Conservation (phyloP, 2,888 invertebrate genomes). For the Petrophora chlorosata region DNA sequence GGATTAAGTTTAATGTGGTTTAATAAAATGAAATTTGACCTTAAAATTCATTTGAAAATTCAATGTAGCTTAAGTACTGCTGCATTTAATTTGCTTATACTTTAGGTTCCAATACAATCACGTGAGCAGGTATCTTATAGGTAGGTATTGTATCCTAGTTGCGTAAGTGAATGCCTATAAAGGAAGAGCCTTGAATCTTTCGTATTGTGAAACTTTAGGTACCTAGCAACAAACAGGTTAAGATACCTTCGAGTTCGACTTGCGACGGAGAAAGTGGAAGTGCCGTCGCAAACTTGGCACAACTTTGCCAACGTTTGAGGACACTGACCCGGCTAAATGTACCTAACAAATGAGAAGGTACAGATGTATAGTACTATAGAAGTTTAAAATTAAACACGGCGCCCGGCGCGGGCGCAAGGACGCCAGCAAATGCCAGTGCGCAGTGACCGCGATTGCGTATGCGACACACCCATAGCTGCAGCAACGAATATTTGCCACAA, state of each 20-base stretch:
- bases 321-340: conserved; percentile 17
- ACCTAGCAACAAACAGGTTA: not conserved
- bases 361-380: too few species aligned
- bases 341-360: not conserved
- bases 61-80: too few species aligned
- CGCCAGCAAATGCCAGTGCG: conserved; percentile 12
- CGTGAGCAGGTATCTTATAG: too few species aligned
- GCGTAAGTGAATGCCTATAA: too few species aligned
- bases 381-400: conserved; percentile 22
- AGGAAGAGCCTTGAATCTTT: too few species aligned
- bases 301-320: conserved; percentile 1
- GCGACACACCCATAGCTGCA: conserved; percentile 27
- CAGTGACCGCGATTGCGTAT: conserved; percentile 20
- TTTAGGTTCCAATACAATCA: too few species aligned
- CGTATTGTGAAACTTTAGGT: too few species aligned
- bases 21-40: too few species aligned
- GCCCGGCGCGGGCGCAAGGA: conserved; percentile 29
- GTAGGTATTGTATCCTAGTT: too few species aligned
- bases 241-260: not conserved
- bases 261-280: conserved; percentile 4
- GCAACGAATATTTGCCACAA: not conserved
- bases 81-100: too few species aligned
- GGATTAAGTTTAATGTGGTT: too few species aligned
- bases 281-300: conserved; percentile 3
- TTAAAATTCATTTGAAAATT: too few species aligned